These are phyloP conservation scores for Psylliodes chrysocephalus DNA, from an alignment of 2,888 invertebrate species.

Conservation along the genomic window DNA sequence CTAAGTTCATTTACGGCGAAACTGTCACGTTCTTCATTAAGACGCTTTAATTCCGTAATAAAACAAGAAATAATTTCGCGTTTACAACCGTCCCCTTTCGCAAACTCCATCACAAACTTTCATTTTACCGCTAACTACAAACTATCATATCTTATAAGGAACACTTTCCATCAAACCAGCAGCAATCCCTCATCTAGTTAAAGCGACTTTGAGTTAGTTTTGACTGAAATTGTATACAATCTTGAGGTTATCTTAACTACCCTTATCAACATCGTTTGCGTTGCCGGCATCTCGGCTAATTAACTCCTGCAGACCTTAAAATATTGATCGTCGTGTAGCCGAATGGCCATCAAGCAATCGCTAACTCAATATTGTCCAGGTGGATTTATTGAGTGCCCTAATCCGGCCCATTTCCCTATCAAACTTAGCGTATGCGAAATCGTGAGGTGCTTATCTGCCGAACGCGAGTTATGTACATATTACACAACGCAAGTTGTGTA, in stretches of 20 bases:
- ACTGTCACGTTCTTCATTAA: too few species aligned
- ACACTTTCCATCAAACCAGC: slow-evolving; percentile 21
- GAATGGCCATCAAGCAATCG: slow-evolving; percentile 21
- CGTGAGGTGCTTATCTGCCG: not conserved
- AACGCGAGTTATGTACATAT: not conserved
- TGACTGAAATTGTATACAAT: slow-evolving; percentile 26
- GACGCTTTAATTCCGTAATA: not conserved
- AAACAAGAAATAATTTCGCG: not conserved
- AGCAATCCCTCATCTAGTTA: slow-evolving; percentile 15
- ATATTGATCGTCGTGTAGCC: slow-evolving; percentile 25
- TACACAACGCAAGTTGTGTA: not conserved
- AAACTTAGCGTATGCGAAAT: not conserved
- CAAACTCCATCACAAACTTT: not conserved
- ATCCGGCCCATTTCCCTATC: slow-evolving; percentile 20
- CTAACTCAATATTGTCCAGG: slow-evolving; percentile 31
- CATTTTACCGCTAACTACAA: not conserved
- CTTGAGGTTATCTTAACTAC: slow-evolving; percentile 32
- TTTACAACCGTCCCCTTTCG: not conserved
- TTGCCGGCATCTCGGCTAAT: slow-evolving; percentile 21
- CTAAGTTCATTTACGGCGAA: too few species aligned
- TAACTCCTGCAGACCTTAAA: slow-evolving; percentile 21
- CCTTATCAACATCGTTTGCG: slow-evolving; percentile 32
- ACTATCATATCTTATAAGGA: slow-evolving; percentile 10
- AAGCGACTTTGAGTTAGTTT: slow-evolving; percentile 26
- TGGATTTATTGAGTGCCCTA: slow-evolving; percentile 16